Evolutionary conservation across 2,113 vertebrate species (phyloP).

Genomic region (Marmota flaviventris): DNA sequence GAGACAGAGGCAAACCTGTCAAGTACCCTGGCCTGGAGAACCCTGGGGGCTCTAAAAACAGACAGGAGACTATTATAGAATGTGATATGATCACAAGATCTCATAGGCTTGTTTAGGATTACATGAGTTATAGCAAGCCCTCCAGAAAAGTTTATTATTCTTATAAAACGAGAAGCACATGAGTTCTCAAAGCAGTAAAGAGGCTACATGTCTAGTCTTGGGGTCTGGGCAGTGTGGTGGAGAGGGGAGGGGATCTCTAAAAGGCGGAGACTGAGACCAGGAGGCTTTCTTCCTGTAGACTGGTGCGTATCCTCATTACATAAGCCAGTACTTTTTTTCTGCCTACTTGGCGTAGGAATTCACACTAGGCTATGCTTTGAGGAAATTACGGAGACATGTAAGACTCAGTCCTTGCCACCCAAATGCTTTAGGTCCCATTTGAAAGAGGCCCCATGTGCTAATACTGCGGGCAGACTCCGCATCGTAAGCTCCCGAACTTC

Average conservation of each 20-base stretch:
- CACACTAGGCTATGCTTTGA: neutral
- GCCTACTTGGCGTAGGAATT: neutral
- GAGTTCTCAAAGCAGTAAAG: neutral
- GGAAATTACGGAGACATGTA: neutral
- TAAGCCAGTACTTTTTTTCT: neutral
- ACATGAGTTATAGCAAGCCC: neutral
- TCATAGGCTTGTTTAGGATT: neutral
- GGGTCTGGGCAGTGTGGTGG: neutral
- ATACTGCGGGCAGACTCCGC: neutral
- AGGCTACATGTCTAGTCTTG: neutral
- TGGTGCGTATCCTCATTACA: neutral
- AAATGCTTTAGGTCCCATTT: neutral
- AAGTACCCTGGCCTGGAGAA: neutral
- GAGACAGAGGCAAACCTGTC: neutral
- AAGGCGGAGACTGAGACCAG: too few species aligned
- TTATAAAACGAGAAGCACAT: neutral
- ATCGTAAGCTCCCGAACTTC: neutral
- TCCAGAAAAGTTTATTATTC: neutral
- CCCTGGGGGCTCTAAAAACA: neutral
- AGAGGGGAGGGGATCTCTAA: neutral
- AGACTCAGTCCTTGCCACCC: neutral
- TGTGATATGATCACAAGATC: neutral
- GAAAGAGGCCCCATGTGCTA: neutral
- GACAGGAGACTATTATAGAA: neutral
- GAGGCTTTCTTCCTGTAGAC: too few species aligned